These are phyloP conservation scores for Cynopterus sphinx DNA, from an alignment of 2,797 vertebrate genomes.

Conservation along the genomic window DNA sequence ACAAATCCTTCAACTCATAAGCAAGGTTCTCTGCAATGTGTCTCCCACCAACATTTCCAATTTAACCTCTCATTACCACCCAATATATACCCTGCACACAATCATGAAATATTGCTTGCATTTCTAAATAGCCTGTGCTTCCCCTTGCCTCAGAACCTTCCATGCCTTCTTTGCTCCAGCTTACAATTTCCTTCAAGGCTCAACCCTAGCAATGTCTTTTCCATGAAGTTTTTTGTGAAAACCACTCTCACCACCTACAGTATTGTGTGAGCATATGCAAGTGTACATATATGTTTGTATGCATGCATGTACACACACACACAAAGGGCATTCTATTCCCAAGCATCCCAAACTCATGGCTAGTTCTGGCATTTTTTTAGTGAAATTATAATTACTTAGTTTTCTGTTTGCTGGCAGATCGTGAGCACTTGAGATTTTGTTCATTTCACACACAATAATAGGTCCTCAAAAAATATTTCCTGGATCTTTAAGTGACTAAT, in stretches of 20 bases:
- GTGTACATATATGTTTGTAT: neutral
- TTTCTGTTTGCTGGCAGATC: neutral
- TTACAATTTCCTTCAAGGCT: neutral
- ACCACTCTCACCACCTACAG: neutral
- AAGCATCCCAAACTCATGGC: neutral
- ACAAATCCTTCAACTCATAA: neutral
- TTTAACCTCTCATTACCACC: neutral
- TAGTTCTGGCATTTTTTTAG: neutral
- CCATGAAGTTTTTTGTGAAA: neutral
- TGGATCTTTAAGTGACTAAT: neutral
- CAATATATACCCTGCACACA: neutral
- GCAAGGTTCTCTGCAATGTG: neutral
- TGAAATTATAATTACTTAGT: neutral
- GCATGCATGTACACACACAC: accelerated
- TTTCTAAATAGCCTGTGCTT: neutral
- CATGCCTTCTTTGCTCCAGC: neutral
- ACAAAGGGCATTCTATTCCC: neutral
- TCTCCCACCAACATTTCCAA: neutral
- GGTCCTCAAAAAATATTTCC: neutral
- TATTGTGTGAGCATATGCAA: neutral
- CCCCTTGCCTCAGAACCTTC: neutral
- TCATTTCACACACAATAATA: neutral
- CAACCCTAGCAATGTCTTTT: neutral
- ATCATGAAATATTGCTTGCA: neutral
- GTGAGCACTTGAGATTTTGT: neutral